Evolutionary conservation across 2,797 vertebrate species (phyloP).

Genomic region (Catamblyrhynchus diadema): DNA sequence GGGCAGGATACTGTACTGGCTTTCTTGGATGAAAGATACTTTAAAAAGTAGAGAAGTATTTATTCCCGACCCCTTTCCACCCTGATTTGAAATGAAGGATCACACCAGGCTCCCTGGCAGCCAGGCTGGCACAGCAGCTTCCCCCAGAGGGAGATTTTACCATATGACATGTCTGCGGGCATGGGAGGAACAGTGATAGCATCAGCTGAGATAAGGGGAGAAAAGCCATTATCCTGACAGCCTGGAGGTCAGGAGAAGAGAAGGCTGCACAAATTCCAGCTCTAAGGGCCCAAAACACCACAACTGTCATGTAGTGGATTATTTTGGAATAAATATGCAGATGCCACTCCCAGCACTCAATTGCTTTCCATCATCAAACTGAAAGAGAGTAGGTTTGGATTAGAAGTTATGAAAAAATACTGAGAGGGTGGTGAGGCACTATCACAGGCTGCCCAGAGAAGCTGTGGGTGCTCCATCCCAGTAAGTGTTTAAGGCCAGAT

Average conservation of each 20-base stretch:
- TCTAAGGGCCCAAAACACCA: not conserved
- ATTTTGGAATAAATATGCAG: not conserved
- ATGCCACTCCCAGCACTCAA: fast-evolving
- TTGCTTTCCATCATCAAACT: not conserved
- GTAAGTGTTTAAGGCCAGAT: not conserved
- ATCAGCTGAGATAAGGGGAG: slow-evolving; percentile 37
- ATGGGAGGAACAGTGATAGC: slow-evolving; percentile 19
- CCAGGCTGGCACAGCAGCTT: not conserved
- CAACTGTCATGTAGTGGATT: fast-evolving
- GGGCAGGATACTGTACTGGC: not conserved
- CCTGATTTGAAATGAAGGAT: not conserved
- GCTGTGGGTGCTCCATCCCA: not conserved
- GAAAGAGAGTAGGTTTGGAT: not conserved
- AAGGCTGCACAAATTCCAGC: not conserved
- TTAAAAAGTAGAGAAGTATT: not conserved
- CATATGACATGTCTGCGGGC: not conserved
- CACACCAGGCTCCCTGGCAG: fast-evolving
- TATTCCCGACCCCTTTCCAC: not conserved
- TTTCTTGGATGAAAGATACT: not conserved
- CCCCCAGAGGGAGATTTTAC: not conserved
- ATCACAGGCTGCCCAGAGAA: not conserved
- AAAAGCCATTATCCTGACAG: not conserved
- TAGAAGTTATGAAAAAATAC: not conserved
- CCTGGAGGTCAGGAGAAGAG: not conserved
- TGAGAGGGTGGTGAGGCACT: not conserved